Conservation (phyloP, 2,888 invertebrate species). For the Trissolcus japonicus region DNA sequence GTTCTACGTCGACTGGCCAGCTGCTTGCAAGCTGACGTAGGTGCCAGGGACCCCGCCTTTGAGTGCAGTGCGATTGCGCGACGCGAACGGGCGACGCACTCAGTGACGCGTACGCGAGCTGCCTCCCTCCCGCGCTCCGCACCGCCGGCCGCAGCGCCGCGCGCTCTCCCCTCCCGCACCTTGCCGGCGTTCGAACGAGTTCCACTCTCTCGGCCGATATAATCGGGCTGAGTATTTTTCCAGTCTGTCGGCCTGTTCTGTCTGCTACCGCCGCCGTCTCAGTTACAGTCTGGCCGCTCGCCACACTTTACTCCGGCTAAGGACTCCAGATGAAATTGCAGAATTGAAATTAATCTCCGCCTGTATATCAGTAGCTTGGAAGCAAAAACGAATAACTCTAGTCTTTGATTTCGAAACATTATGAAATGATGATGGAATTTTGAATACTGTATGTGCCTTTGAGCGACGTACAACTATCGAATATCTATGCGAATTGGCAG, state of each 20-base stretch:
- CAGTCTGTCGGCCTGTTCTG: conserved; percentile 21
- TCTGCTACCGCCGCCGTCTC: conserved; percentile 6
- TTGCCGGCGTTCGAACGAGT: conserved; percentile 12
- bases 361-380: neutral
- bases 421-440: too few relatives aligned
- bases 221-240: conserved; percentile 13
- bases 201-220: conserved; percentile 22
- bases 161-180: neutral
- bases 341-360: neutral
- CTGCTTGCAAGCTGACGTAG: conserved; percentile 25
- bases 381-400: too few relatives aligned
- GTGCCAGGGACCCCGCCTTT: conserved; percentile 27
- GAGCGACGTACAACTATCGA: too few relatives aligned
- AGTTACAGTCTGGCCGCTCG: conserved; percentile 8
- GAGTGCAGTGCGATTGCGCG: conserved; percentile 21
- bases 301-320: conserved; percentile 3
- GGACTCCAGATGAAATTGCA: neutral
- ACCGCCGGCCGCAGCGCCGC: conserved; percentile 17
- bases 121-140: neutral
- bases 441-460: too few relatives aligned
- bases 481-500: too few relatives aligned
- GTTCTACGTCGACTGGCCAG: conserved; percentile 5
- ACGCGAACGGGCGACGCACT: conserved; percentile 16
- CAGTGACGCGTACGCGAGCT: conserved; percentile 22
- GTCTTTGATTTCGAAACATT: too few relatives aligned